Base-by-base conservation (phyloP, 1,140 invertebrate genomes). In the Parasteatoda tepidariorum region DNA sequence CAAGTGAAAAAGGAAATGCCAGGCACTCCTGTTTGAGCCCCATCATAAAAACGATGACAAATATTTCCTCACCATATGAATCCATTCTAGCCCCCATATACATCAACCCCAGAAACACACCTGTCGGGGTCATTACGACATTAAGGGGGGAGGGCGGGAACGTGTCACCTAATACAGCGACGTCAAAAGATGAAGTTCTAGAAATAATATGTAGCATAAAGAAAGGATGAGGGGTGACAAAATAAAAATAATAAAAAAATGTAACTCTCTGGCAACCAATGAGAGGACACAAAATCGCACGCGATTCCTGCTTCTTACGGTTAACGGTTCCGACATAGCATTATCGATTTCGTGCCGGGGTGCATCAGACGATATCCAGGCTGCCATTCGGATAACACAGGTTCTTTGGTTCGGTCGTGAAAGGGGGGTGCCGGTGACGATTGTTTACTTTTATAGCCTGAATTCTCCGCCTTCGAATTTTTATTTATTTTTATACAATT, bases 111-210 rank as follows among this genome's bases (percentile, higher is more conserved):
- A 22, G 41, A 24, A 31, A 28, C 34, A 74, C 55, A 74, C 71
- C 71, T 74, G 55, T 61, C 71, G 71, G 31, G 71, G 55, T 74
- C 71, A 74, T 61, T 74, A 61, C 55, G 55, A 59, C 31, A 74
- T 30, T 7, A 13, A 34, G 48, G 33, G n/a, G 18, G 34, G 68
- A 5, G 41, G 48, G 48, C 15, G 55, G 71, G 71, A 22, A 22
- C 57, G 6, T 22, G 24, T 26, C 57, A 26, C 18, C 2, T 13
- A 59, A 59, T 59, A 59, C 26, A 15, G n/a, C 15, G 26, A 26
- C 18, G 55, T 74, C 71, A 61, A 61, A 74, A 61, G 31, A 71
- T 71, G 68, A 71, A 55, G 41, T 48, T 55, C 28, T 4, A 13
- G 24, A 26, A 26, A 31, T 30, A 64, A 31, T 64, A 26, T 57